These are phyloP conservation scores for Sandelia bainsii DNA, from an alignment of 2,797 vertebrate species.

Conservation along the genomic window DNA sequence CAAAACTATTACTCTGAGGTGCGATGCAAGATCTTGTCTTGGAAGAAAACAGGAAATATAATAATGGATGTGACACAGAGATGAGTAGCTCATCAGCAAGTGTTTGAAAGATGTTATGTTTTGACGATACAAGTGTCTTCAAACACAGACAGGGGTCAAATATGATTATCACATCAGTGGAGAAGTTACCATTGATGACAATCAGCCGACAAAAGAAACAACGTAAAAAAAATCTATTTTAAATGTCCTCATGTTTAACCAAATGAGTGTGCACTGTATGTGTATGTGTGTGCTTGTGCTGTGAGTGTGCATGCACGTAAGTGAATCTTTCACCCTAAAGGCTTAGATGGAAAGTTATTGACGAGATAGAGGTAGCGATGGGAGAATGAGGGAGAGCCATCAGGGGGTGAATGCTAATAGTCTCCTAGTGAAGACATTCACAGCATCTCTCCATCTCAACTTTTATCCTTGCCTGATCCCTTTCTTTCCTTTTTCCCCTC, in stretches of 20 bases:
- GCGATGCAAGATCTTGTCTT: slow-evolving; percentile 24
- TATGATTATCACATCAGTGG: slow-evolving; percentile 1
- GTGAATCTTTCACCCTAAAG: slow-evolving; percentile 50
- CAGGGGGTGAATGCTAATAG: slow-evolving; percentile 75
- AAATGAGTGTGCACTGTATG: neutral
- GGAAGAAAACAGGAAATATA: slow-evolving; percentile 32
- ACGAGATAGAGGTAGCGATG: slow-evolving; percentile 65
- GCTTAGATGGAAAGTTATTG: slow-evolving; percentile 67
- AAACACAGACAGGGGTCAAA: neutral
- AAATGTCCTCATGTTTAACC: neutral
- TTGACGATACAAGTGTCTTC: slow-evolving; percentile 20
- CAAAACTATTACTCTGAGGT: slow-evolving; percentile 5
- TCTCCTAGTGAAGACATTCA: slow-evolving; percentile 60
- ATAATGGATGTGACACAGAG: slow-evolving; percentile 16
- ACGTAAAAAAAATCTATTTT: neutral
- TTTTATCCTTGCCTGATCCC: slow-evolving; percentile 54
- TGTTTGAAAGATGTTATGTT: slow-evolving; percentile 14
- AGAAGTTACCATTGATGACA: slow-evolving; percentile 7
- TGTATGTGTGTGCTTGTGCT: neutral
- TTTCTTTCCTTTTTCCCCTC: neutral
- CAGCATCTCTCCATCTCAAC: slow-evolving; percentile 51
- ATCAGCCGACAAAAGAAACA: slow-evolving; percentile 3
- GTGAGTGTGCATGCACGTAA: slow-evolving; percentile 16
- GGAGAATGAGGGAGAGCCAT: slow-evolving; percentile 51
- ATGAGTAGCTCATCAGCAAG: slow-evolving; percentile 30